Percentiles rank a stretch among this genome's conserved stretches.
These are phyloP conservation scores for Cephalotes varians DNA, from an alignment of 2,888 invertebrate species.

Conservation along the genomic window DNA sequence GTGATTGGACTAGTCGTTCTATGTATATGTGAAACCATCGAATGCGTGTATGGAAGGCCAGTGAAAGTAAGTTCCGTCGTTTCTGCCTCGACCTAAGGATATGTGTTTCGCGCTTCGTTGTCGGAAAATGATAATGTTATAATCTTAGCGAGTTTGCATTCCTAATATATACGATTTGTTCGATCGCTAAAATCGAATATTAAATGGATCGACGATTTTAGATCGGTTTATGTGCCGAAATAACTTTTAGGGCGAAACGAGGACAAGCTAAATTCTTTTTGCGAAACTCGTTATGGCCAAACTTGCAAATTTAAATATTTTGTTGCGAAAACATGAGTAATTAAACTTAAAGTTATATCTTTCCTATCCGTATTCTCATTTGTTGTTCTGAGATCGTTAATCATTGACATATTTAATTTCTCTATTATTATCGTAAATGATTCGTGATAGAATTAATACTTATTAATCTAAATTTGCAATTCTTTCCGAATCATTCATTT, in stretches of 20 bases:
- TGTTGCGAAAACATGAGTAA: background rate
- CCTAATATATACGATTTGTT: background rate
- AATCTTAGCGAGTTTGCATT: constrained; percentile 21
- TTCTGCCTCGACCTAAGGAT: constrained; percentile 18
- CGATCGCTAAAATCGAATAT: background rate
- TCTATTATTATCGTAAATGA: background rate
- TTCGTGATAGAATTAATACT: background rate
- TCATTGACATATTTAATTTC: background rate
- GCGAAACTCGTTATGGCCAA: background rate
- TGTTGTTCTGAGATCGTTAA: background rate
- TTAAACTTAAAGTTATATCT: background rate
- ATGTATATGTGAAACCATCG: constrained; percentile 38
- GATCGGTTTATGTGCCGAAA: background rate
- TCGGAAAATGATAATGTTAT: constrained; percentile 24
- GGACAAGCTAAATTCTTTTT: background rate
- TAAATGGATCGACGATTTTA: background rate
- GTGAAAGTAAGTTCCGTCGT: constrained; percentile 47
- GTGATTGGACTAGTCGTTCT: constrained; percentile 46
- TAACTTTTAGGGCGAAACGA: background rate
- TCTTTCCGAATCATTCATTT: background rate
- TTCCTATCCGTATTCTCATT: background rate
- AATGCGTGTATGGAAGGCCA: constrained; percentile 37
- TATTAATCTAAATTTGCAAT: background rate
- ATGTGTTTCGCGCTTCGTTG: background rate
- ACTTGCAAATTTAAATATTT: constrained; percentile 13